Evolutionary conservation across 2,113 vertebrate genomes (phyloP).

Genomic region (Raja brachyura): DNA sequence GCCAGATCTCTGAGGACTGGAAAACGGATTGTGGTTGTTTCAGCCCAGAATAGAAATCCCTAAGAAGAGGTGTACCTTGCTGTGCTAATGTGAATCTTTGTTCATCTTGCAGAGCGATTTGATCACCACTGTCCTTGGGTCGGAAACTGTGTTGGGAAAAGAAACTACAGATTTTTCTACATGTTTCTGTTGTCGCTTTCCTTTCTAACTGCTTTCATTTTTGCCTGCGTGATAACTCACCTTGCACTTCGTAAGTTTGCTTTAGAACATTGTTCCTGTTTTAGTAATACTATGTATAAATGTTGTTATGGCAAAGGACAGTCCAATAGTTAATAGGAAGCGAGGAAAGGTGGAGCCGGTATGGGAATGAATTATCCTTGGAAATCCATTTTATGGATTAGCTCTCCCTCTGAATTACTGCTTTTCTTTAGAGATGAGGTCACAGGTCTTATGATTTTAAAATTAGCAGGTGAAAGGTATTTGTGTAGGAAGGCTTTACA

Average conservation of each 20-base stretch:
- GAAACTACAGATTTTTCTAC: constrained; percentile 95
- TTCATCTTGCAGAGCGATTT: constrained; percentile 70
- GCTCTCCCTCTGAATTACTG: background rate
- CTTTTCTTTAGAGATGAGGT: too few relatives aligned
- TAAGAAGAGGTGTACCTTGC: background rate
- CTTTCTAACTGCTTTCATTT: constrained; percentile 92
- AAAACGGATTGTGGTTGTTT: background rate
- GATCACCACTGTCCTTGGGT: constrained; percentile 98
- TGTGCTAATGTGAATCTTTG: constrained; percentile 6
- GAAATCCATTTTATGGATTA: background rate
- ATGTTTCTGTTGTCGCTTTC: constrained; percentile 92
- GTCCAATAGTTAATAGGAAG: background rate
- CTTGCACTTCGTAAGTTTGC: constrained; percentile 70
- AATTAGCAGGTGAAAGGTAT: background rate
- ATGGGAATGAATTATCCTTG: background rate
- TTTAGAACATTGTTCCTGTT: background rate
- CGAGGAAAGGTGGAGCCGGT: background rate
- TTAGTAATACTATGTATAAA: background rate
- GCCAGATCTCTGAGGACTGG: background rate
- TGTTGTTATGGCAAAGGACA: background rate
- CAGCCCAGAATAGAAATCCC: background rate
- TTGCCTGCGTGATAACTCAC: constrained; percentile 87
- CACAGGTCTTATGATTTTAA: background rate
- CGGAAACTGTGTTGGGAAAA: constrained; percentile 93
- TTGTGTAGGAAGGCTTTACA: background rate